Percentiles rank a stretch among this genome's conserved stretches.
Evolutionary conservation across 2,888 invertebrate genomes (phyloP).

Genomic region (Osmoderma eremita): DNA sequence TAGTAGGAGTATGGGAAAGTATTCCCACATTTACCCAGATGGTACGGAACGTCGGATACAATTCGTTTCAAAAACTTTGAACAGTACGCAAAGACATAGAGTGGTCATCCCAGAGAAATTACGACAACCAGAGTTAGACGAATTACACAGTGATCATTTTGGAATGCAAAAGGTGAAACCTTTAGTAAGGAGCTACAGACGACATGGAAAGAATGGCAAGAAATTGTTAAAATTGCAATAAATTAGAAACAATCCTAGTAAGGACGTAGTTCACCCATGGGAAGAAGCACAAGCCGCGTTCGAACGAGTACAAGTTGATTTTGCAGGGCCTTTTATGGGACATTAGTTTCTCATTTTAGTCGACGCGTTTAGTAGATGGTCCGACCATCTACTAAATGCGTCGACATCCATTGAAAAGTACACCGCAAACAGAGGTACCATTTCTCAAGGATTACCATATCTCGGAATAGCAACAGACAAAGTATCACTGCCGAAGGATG

Average conservation of each 20-base stretch:
- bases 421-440: no score
- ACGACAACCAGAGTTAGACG: background rate
- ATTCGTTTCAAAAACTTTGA: slow-evolving; percentile 56
- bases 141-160: slow-evolving; percentile 31
- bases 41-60: slow-evolving; percentile 58
- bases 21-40: slow-evolving; percentile 52
- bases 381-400: no score
- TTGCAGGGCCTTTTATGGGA: background rate
- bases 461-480: no score
- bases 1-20: slow-evolving; percentile 24
- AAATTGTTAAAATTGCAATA: slow-evolving; percentile 32
- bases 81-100: slow-evolving; percentile 47
- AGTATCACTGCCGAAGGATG: no score
- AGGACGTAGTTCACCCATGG: no score
- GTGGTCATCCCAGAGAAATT: slow-evolving; percentile 14
- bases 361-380: background rate
- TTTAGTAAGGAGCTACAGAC: slow-evolving; percentile 19
- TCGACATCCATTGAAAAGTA: background rate
- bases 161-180: slow-evolving; percentile 25
- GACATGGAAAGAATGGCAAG: slow-evolving; percentile 28
- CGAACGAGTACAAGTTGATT: background rate
- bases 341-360: background rate
- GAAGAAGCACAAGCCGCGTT: no score
- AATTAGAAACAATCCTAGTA: slow-evolving; percentile 42
- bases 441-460: no score